phyloP scores from a whole-genome alignment of 2,888 invertebrate species.

The Dryococelus australis region DNA sequence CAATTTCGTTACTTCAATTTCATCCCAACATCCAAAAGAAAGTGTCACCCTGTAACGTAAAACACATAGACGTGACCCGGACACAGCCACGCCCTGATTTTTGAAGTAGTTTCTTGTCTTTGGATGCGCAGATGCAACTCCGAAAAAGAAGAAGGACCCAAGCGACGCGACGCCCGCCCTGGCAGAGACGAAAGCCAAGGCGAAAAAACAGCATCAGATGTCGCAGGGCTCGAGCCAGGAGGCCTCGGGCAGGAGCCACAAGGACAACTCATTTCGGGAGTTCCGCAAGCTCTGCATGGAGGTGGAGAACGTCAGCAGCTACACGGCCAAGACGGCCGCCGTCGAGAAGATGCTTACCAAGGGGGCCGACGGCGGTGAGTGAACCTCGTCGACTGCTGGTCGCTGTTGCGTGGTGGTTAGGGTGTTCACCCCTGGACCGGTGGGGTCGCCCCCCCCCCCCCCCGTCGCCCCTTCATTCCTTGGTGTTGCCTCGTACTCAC shows the following conservation, averaged over 20 bases:
- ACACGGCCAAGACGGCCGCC: slow-evolving; percentile 80
- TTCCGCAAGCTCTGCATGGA: slow-evolving; percentile 81
- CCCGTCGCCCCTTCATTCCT: too few species aligned
- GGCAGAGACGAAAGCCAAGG: not conserved
- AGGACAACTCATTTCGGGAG: slow-evolving; percentile 77
- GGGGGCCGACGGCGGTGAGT: slow-evolving; percentile 57
- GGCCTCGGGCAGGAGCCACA: slow-evolving; percentile 50
- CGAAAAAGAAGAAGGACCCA: slow-evolving; percentile 52
- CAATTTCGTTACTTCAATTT: too few species aligned
- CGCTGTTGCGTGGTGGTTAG: too few species aligned
- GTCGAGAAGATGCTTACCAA: slow-evolving; percentile 72
- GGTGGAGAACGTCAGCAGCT: slow-evolving; percentile 79
- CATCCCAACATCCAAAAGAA: too few species aligned
- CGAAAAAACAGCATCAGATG: slow-evolving; percentile 46
- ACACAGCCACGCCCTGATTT: too few species aligned
- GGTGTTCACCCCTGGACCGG: not conserved
- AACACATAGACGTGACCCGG: too few species aligned
- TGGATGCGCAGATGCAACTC: not conserved
- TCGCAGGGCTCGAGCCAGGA: slow-evolving; percentile 18
- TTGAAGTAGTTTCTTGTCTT: too few species aligned
- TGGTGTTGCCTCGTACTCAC: too few species aligned
- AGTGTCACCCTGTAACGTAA: too few species aligned
- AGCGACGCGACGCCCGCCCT: not conserved
- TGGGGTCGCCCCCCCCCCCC: too few species aligned
- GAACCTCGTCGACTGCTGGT: too few species aligned